Evolutionary conservation across 2,113 vertebrate species (phyloP).

Genomic region (Macquaria ambigua): DNA sequence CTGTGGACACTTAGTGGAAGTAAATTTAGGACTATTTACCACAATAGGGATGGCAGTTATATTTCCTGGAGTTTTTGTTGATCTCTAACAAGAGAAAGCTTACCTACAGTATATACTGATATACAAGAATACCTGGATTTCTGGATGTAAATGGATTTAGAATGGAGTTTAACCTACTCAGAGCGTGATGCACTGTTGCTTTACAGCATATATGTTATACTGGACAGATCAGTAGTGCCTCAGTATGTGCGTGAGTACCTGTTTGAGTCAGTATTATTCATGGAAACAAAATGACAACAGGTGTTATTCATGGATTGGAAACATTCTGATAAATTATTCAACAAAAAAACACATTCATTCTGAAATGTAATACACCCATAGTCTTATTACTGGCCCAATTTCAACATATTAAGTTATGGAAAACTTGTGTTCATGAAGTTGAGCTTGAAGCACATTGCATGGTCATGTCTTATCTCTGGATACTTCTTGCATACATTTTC

Average conservation of each 20-base stretch:
- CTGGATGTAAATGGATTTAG: background rate
- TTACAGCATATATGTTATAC: background rate
- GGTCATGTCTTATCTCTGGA: background rate
- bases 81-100: background rate
- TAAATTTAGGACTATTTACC: slow-evolving; percentile 9
- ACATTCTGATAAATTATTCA: slow-evolving; percentile 22
- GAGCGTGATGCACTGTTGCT: slow-evolving; percentile 24
- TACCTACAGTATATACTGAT: background rate
- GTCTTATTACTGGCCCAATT: background rate
- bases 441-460: background rate
- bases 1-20: slow-evolving; percentile 18
- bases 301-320: background rate
- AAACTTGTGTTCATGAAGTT: background rate
- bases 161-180: background rate
- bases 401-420: slow-evolving; percentile 12
- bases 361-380: background rate
- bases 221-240: background rate
- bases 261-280: slow-evolving; percentile 22
- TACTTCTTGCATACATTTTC: slow-evolving; percentile 23
- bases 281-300: slow-evolving; percentile 19
- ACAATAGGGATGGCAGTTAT: background rate
- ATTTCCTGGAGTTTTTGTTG: background rate
- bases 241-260: slow-evolving; percentile 1
- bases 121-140: background rate
- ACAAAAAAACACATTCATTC: background rate